Conservation (phyloP, 2,888 invertebrate genomes). For the Oscheius sp. region DNA sequence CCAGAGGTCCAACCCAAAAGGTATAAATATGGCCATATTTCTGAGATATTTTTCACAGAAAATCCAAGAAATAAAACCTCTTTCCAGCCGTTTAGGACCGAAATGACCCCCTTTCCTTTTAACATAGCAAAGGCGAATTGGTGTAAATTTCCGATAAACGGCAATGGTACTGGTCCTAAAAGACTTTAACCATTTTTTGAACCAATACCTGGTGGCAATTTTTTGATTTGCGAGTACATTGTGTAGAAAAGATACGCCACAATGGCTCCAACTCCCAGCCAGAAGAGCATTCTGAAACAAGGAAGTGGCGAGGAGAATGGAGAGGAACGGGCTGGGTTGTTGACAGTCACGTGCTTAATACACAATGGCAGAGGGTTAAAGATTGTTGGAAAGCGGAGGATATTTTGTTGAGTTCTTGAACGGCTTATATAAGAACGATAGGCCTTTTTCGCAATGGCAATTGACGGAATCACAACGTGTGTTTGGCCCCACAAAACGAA, state of each 20-base stretch:
- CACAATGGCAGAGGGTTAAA: no score
- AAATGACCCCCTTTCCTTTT: slow-evolving; percentile 26
- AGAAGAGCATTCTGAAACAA: slow-evolving; percentile 1
- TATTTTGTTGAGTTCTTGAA: no score
- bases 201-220: slow-evolving; percentile 6
- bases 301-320: no score
- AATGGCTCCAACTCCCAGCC: background rate
- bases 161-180: slow-evolving; percentile 40
- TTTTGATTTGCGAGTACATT: background rate
- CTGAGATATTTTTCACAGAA: background rate
- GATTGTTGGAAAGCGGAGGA: no score
- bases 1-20: slow-evolving; percentile 44
- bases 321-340: no score
- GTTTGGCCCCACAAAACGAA: no score
- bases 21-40: slow-evolving; percentile 40
- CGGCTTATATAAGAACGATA: no score
- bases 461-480: no score
- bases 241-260: background rate
- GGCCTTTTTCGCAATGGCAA: no score
- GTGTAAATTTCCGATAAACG: slow-evolving; percentile 42
- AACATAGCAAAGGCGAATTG: slow-evolving; percentile 32
- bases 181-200: background rate
- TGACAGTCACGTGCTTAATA: no score
- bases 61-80: background rate
- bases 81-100: slow-evolving; percentile 28